Evolutionary conservation across 2,113 vertebrate species (phyloP).

Genomic region (Oophaga pumilio): DNA sequence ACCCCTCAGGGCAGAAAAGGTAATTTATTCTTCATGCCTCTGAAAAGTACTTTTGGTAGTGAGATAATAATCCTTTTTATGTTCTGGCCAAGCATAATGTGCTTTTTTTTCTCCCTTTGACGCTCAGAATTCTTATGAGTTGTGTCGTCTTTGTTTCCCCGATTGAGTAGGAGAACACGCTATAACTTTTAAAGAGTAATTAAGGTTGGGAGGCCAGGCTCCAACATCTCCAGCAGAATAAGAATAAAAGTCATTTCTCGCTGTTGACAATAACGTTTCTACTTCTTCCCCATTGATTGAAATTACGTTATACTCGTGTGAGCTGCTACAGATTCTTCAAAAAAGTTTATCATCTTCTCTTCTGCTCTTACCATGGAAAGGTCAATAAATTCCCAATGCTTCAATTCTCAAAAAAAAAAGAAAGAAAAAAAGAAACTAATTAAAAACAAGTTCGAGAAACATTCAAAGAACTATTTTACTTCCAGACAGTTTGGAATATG

Average conservation of each 20-base stretch:
- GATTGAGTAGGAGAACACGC: conserved; percentile 3
- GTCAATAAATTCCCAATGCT: not conserved
- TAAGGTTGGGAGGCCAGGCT: conserved; percentile 28
- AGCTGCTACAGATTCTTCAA: conserved; percentile 1
- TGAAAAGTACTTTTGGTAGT: conserved; percentile 44
- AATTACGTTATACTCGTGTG: conserved; percentile 36
- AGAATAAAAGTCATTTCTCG: conserved; percentile 24
- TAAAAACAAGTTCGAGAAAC: not conserved
- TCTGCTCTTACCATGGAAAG: not conserved
- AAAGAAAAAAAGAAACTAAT: not conserved
- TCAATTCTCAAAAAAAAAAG: not conserved
- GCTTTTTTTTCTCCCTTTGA: not conserved
- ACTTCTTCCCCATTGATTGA: conserved; percentile 27
- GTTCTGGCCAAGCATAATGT: conserved; percentile 37
- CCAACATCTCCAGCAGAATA: conserved; percentile 21
- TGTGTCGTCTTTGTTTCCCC: conserved; percentile 14
- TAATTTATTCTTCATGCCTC: conserved; percentile 49
- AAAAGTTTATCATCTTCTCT: not conserved
- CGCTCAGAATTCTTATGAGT: conserved; percentile 10
- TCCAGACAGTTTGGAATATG: not conserved
- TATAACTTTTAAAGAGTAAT: conserved; percentile 49
- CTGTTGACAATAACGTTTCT: conserved; percentile 36
- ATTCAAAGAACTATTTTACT: not conserved
- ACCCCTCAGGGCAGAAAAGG: conserved; percentile 29
- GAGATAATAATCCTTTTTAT: conserved; percentile 52